Base-by-base conservation (phyloP, 2,113 vertebrate species). In the Passer domesticus region DNA sequence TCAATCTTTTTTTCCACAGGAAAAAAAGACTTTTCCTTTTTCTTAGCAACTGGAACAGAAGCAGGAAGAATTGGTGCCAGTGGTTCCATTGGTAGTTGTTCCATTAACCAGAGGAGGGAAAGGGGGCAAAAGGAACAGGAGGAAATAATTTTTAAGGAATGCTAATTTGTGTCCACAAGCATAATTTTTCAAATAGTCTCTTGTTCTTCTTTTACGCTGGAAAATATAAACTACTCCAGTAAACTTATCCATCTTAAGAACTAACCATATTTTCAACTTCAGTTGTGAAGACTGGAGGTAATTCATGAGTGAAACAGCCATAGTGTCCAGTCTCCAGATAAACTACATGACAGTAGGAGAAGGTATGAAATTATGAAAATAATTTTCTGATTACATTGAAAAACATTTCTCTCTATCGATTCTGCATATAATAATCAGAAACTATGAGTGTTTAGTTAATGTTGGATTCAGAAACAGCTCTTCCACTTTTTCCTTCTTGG, bases 1-100 rank as follows among this genome's bases (percentile, higher is more conserved):
- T 85, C 67, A 73, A 13, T 59, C 18, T 37, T 94, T 85, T 85
- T 95, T 96, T 92, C 78, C 5, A 1, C 78, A 86, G 78, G 30
- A 94, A 85, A 70, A 70, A 47, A 80, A 39, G 50, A 80, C 24
- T 85, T 89, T 78, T 90, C 41, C 33, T 95, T 83, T 89, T 72
- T 43, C 31, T 59, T 74, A 87, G 39, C n/a, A 94, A 43, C 43
- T 94, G 81, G 55, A 94, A 76, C 15, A 89, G 74, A 79, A 93
- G 28, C 22, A 63, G 52, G 31, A 46, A 80, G 56, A 39, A 52
- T 77, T 3, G 0, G 19, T 92, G 80, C 49, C 81, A 87, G 50
- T 69, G 24, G 12, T 88, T 92, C 67, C 78, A 67, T 12, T 76
- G 43, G 24, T 90, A 88, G 24, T 13, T 70, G 87, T 87, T 58